phyloP scores from a whole-genome alignment of 2,113 vertebrate genomes.

The Tympanuchus pallidicinctus region DNA sequence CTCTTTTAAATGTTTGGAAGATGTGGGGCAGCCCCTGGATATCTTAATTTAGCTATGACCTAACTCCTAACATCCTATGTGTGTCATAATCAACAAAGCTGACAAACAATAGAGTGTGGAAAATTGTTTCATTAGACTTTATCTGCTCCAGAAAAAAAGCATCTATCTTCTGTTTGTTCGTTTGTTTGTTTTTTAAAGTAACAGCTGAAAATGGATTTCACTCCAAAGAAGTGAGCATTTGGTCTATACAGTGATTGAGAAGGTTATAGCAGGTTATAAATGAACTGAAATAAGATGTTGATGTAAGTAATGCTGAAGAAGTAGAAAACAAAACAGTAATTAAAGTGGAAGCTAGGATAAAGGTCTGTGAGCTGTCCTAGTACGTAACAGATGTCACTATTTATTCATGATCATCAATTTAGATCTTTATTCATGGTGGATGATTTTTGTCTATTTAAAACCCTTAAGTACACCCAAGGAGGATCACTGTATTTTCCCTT shows the following conservation, averaged over 20 bases:
- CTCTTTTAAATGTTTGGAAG: background rate
- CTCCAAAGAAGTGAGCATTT: background rate
- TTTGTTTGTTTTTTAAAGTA: background rate
- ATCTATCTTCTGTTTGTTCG: background rate
- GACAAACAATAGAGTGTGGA: background rate
- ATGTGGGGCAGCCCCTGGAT: background rate
- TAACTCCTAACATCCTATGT: background rate
- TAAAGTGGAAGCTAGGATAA: background rate
- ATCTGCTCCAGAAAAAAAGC: background rate
- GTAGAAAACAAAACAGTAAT: background rate
- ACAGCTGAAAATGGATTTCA: background rate
- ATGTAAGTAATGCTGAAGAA: background rate
- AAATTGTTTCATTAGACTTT: background rate
- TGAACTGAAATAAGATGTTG: background rate
- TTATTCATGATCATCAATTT: background rate
- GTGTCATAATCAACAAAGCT: background rate
- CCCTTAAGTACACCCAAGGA: background rate
- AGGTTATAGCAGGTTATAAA: background rate
- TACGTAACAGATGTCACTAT: background rate
- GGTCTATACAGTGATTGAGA: background rate
- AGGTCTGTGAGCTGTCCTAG: background rate
- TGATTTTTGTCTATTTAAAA: background rate
- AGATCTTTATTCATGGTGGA: background rate
- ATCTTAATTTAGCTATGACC: background rate
- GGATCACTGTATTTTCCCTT: background rate